A percentile compares a stretch with the other conserved stretches of the same genome.
Conservation (phyloP, 2,888 invertebrate genomes). For the Phrixothrix hirtus region DNA sequence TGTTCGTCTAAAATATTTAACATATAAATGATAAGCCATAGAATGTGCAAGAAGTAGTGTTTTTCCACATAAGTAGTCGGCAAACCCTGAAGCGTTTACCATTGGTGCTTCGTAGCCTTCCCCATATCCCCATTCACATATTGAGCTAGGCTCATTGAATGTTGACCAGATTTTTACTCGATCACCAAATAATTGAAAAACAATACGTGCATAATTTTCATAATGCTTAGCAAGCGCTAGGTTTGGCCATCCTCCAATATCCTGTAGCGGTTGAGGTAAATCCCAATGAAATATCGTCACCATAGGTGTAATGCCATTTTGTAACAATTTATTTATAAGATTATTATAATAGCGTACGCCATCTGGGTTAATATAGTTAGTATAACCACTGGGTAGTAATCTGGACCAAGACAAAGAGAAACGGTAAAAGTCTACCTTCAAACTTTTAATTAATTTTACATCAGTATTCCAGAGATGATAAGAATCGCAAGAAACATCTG, state of each 20-base stretch:
- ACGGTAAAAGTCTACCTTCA: no score
- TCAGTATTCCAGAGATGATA: constrained; percentile 66
- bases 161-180: constrained; percentile 73
- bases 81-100: no score
- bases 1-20: constrained; percentile 53
- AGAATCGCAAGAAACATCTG: constrained; percentile 65
- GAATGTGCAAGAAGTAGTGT: no score
- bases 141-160: constrained; percentile 73
- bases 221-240: constrained; percentile 45
- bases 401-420: constrained; percentile 71
- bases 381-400: constrained; percentile 61
- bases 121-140: constrained; percentile 60
- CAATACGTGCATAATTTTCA: constrained; percentile 60
- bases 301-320: no score
- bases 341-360: no score
- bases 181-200: constrained; percentile 61
- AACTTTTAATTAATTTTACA: constrained; percentile 59
- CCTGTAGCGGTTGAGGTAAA: no score
- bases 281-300: constrained; percentile 65
- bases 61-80: no score
- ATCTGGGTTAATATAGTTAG: constrained; percentile 60
- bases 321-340: constrained; percentile 59
- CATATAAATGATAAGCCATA: constrained; percentile 61
- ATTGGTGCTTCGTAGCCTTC: constrained; percentile 57
- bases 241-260: constrained; percentile 7